Conservation (phyloP, 2,797 vertebrate genomes). For the Artibeus jamaicensis region DNA sequence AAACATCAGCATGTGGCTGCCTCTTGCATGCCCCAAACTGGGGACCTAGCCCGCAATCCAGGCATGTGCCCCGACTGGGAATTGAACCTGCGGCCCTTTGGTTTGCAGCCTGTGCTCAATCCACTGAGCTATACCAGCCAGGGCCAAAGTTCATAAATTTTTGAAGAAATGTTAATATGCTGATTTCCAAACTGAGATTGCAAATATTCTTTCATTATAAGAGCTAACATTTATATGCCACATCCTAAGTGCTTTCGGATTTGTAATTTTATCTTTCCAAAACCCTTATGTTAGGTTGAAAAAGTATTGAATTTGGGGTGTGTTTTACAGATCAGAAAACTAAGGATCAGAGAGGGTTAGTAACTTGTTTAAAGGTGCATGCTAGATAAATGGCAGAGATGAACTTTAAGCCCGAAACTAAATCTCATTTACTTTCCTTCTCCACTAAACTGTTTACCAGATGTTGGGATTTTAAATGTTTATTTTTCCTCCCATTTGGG, state of each 20-base stretch:
- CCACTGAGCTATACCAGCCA: too few relatives aligned
- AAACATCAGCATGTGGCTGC: too few relatives aligned
- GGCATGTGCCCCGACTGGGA: too few relatives aligned
- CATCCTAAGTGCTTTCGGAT: background rate
- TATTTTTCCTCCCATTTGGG: background rate
- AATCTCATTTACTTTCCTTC: background rate
- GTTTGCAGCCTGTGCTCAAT: too few relatives aligned
- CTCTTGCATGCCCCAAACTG: too few relatives aligned
- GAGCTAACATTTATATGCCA: constrained; percentile 1
- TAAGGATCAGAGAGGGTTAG: background rate
- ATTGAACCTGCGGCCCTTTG: too few relatives aligned
- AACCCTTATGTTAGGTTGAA: constrained; percentile 12
- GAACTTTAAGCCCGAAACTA: background rate
- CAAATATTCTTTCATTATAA: background rate
- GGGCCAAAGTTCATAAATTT: background rate
- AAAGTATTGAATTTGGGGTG: background rate
- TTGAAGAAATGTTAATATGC: constrained; percentile 22
- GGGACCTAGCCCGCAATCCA: too few relatives aligned
- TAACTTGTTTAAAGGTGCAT: background rate
- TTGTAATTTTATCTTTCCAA: constrained; percentile 15
- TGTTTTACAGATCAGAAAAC: background rate
- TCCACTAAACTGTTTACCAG: background rate
- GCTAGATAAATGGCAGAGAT: background rate
- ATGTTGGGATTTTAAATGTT: constrained; percentile 8
- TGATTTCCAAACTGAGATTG: constrained; percentile 16